Evolutionary conservation across 2,888 invertebrate species (phyloP).

Genomic region (Keiferia lycopersicella): DNA sequence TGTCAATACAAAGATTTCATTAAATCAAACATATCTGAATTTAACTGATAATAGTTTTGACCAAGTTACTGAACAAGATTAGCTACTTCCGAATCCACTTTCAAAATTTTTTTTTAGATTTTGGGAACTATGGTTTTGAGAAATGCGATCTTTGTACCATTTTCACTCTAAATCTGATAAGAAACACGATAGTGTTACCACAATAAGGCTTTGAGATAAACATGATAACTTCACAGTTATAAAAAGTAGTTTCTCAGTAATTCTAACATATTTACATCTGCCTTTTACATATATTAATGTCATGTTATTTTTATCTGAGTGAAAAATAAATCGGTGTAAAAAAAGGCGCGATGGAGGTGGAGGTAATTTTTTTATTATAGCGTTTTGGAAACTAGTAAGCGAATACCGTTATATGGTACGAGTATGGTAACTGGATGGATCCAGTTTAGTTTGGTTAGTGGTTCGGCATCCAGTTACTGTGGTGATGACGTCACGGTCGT

Average conservation of each 20-base stretch:
- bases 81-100: background rate
- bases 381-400: background rate
- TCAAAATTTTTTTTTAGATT: background rate
- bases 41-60: background rate
- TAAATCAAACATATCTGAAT: background rate
- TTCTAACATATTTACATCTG: conserved; percentile 1
- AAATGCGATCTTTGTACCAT: background rate
- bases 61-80: background rate
- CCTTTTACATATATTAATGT: background rate
- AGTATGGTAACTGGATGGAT: background rate
- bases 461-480: background rate
- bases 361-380: background rate
- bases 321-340: background rate
- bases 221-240: conserved; percentile 1
- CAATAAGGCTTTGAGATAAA: background rate
- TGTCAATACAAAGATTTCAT: background rate
- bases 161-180: background rate
- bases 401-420: background rate
- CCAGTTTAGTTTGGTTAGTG: too few relatives aligned
- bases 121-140: background rate
- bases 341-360: background rate
- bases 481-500: background rate
- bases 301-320: background rate
- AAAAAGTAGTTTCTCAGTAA: background rate
- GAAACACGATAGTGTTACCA: background rate